Percentiles rank a stretch among this genome's conserved stretches.
Conservation (phyloP, 2,797 vertebrate genomes). For the Spea hammondii region DNA sequence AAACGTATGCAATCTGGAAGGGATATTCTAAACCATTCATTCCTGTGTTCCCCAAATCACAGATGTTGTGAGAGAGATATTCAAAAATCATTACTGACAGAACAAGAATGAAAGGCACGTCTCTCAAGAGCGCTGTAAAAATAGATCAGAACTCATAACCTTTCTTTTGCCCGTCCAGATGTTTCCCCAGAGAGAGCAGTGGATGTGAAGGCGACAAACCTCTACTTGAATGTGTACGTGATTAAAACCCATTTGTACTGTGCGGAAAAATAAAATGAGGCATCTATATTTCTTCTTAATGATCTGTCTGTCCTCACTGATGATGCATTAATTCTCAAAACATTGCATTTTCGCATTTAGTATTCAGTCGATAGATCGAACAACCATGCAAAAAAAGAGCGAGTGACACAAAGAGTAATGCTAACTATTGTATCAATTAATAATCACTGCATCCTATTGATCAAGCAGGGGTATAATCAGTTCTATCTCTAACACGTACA, state of each 20-base stretch:
- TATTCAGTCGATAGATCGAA: constrained; percentile 39
- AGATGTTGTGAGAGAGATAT: constrained; percentile 10
- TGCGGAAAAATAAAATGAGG: background rate
- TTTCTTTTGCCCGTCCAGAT: constrained; percentile 16
- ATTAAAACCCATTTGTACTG: constrained; percentile 10
- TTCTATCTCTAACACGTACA: too few relatives aligned
- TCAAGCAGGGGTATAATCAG: constrained; percentile 1
- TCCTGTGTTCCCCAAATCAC: background rate
- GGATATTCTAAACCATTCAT: too few relatives aligned
- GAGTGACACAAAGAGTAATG: constrained; percentile 42
- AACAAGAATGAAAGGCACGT: too few relatives aligned
- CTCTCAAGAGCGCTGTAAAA: constrained; percentile 7
- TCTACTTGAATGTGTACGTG: background rate
- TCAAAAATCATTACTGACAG: background rate
- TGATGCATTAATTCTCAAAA: constrained; percentile 23
- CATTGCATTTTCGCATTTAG: constrained; percentile 29
- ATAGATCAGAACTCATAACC: constrained; percentile 15
- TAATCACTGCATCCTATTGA: constrained; percentile 30
- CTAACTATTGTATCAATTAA: constrained; percentile 38
- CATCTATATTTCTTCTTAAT: constrained; percentile 37
- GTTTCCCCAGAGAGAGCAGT: constrained; percentile 1
- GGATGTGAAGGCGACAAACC: background rate
- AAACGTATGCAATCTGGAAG: too few relatives aligned
- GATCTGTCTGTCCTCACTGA: constrained; percentile 14
- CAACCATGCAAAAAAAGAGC: constrained; percentile 1